A percentile compares a stretch with the other conserved stretches of the same genome.
phyloP scores from a whole-genome alignment of 2,888 invertebrate genomes.

The Aplocera efformata region DNA sequence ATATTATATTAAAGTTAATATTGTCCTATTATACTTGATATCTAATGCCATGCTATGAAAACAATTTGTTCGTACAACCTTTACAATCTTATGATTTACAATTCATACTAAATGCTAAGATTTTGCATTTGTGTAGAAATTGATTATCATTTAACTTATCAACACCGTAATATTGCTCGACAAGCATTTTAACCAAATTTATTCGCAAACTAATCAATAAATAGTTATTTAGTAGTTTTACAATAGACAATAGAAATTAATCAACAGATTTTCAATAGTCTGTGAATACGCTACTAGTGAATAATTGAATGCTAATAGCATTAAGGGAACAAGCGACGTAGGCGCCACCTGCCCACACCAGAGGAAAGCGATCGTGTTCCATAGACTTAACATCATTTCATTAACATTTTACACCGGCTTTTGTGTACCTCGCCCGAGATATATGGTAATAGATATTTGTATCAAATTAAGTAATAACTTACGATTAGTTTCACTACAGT shows the following conservation, averaged over 20 bases:
- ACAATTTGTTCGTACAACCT: too few relatives aligned
- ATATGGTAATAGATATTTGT: constrained; percentile 34
- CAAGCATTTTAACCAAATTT: too few relatives aligned
- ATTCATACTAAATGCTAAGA: too few relatives aligned
- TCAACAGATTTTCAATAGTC: constrained; percentile 1
- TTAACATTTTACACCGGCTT: constrained; percentile 47
- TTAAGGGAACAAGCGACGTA: constrained; percentile 32
- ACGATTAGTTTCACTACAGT: constrained; percentile 22
- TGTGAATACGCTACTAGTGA: constrained; percentile 7
- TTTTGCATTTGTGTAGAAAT: too few relatives aligned
- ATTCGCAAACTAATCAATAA: too few relatives aligned
- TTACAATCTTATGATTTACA: too few relatives aligned
- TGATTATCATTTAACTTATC: too few relatives aligned
- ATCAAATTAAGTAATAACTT: constrained; percentile 28
- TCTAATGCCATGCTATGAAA: too few relatives aligned
- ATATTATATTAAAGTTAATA: too few relatives aligned
- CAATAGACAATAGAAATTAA: background rate
- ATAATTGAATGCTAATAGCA: constrained; percentile 22
- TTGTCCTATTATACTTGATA: too few relatives aligned
- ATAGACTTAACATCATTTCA: constrained; percentile 44
- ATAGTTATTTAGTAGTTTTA: too few relatives aligned
- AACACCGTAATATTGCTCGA: too few relatives aligned
- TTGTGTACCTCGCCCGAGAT: constrained; percentile 39
- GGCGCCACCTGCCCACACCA: constrained; percentile 57
- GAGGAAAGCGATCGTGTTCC: constrained; percentile 38